Conservation (phyloP, 1,140 invertebrate genomes). For the Ectropis grisescens region DNA sequence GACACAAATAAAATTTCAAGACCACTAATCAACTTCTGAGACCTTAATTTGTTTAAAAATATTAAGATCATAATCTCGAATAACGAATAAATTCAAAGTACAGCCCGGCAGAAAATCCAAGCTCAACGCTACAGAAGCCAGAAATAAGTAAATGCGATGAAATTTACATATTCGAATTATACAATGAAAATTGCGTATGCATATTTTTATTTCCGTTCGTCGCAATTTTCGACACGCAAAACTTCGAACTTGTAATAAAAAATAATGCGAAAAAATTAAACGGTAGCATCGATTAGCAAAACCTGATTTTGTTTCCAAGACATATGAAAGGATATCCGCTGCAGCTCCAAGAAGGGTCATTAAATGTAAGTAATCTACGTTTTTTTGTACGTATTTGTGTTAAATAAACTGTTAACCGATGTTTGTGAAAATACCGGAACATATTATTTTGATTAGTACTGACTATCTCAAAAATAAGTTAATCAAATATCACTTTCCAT, state of each 20-base stretch:
- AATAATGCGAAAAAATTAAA: conserved; percentile 20
- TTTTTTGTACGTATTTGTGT: conserved; percentile 18
- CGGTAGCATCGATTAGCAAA: conserved; percentile 43
- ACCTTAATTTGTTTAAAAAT: too few relatives aligned
- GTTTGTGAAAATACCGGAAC: too few relatives aligned
- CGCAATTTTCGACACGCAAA: conserved; percentile 58
- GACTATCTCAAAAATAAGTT: too few relatives aligned
- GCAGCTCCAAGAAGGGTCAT: conserved; percentile 44
- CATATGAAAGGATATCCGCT: conserved; percentile 62
- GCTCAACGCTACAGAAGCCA: too few relatives aligned
- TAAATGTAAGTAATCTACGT: conserved; percentile 35
- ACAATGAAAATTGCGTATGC: conserved; percentile 13
- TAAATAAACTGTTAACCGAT: too few relatives aligned
- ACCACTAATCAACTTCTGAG: too few relatives aligned
- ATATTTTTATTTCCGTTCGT: conserved; percentile 9
- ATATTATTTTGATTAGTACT: too few relatives aligned
- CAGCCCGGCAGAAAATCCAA: too few relatives aligned
- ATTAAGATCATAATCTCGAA: too few relatives aligned
- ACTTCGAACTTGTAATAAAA: conserved; percentile 29
- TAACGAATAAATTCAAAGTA: too few relatives aligned
- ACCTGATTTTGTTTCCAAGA: conserved; percentile 39
- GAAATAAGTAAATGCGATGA: not conserved
- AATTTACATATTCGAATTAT: conserved; percentile 15
- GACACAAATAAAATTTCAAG: too few relatives aligned
- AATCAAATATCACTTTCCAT: too few relatives aligned